Evolutionary conservation across 1,140 invertebrate species (phyloP).

Genomic region (Euwallacea fornicatus): DNA sequence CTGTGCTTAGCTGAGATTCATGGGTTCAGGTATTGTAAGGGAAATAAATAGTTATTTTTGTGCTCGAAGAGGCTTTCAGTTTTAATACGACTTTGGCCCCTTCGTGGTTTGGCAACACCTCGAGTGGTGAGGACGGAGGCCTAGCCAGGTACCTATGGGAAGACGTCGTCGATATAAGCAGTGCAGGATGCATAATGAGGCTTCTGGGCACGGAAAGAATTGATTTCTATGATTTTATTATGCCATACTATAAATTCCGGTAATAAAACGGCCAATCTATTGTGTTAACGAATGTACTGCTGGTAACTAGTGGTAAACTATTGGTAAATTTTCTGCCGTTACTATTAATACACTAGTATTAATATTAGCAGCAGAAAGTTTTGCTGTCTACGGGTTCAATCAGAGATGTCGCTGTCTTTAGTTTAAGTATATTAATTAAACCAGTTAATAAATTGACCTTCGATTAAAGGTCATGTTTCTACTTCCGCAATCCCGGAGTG

Average conservation of each 20-base stretch:
- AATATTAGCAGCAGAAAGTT: constrained; percentile 33
- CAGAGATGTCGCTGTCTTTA: constrained; percentile 41
- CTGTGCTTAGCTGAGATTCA: constrained; percentile 21
- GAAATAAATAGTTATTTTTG: too few species aligned
- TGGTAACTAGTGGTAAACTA: too few species aligned
- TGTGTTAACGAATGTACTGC: too few species aligned
- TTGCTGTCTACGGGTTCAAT: constrained; percentile 40
- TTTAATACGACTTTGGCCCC: constrained; percentile 32
- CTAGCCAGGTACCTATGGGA: constrained; percentile 20
- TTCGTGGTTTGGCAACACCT: constrained; percentile 43
- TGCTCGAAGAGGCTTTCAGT: not conserved
- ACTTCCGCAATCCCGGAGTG: constrained; percentile 40
- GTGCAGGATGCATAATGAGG: constrained; percentile 9
- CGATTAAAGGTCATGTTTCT: constrained; percentile 41
- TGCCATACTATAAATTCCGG: constrained; percentile 44
- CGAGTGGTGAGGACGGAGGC: constrained; percentile 41
- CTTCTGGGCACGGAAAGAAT: constrained; percentile 28
- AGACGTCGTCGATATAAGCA: constrained; percentile 3
- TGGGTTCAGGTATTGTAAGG: constrained; percentile 21
- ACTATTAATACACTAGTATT: too few species aligned
- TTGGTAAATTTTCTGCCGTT: too few species aligned
- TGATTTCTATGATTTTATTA: constrained; percentile 41
- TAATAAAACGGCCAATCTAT: constrained; percentile 36
- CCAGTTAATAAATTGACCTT: not conserved
- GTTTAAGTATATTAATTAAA: constrained; percentile 13